These are phyloP conservation scores for Dryas iulia DNA, from an alignment of 1,140 invertebrate genomes.

Conservation along the genomic window DNA sequence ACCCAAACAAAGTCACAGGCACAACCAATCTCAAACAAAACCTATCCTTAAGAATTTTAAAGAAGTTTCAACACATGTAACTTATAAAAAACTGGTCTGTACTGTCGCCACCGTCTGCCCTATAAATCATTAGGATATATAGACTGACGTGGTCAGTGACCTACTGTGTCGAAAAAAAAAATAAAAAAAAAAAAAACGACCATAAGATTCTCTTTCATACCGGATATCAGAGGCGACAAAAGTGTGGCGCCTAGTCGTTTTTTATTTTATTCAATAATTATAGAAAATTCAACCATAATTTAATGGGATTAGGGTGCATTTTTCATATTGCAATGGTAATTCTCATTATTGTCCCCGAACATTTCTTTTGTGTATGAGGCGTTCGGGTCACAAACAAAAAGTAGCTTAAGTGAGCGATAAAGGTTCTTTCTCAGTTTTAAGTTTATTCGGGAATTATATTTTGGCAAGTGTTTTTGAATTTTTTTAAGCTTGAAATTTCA, in stretches of 20 bases:
- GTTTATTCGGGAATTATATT: neutral
- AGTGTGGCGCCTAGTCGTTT: constrained; percentile 58
- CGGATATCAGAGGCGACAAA: constrained; percentile 71
- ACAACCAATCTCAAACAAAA: neutral
- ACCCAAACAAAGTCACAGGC: neutral
- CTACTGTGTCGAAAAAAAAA: constrained; percentile 44
- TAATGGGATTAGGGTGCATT: constrained; percentile 27
- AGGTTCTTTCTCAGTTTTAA: neutral
- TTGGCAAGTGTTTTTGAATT: neutral
- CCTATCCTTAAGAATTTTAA: neutral
- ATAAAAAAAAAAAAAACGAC: constrained; percentile 36
- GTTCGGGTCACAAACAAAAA: neutral
- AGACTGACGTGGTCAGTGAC: constrained; percentile 54
- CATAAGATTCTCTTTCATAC: constrained; percentile 33
- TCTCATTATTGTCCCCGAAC: constrained; percentile 12
- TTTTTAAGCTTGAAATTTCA: too few species aligned
- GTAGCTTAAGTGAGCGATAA: constrained; percentile 3
- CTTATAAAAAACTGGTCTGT: constrained; percentile 30
- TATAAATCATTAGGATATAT: constrained; percentile 67
- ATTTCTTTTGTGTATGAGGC: constrained; percentile 12
- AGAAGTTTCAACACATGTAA: constrained; percentile 7
- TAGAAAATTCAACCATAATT: constrained; percentile 35
- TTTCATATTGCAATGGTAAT: constrained; percentile 3
- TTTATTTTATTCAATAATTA: constrained; percentile 36
- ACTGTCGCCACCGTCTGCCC: constrained; percentile 39